phyloP scores from a whole-genome alignment of 2,888 invertebrate genomes.

The Apotomis capreana region DNA sequence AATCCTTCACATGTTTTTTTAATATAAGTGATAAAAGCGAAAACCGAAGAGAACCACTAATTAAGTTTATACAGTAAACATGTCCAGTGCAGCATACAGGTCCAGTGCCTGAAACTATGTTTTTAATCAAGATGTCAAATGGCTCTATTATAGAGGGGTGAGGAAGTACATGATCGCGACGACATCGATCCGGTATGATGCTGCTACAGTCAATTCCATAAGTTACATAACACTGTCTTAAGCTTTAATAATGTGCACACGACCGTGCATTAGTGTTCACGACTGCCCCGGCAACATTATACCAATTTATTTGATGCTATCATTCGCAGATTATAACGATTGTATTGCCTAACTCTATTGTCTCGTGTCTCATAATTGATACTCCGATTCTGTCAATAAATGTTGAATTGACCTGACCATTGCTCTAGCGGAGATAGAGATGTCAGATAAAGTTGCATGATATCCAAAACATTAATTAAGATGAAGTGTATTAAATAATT shows the following conservation, averaged over 20 bases:
- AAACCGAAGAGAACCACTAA: no score
- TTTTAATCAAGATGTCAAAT: no score
- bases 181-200: background rate
- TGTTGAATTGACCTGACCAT: constrained; percentile 19
- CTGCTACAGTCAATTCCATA: constrained; percentile 3
- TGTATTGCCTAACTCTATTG: constrained; percentile 66
- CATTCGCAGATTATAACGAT: constrained; percentile 51
- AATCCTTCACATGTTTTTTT: no score
- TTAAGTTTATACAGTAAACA: no score
- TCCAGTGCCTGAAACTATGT: no score
- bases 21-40: no score
- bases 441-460: background rate
- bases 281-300: constrained; percentile 64
- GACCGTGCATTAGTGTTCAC: constrained; percentile 71
- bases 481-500: background rate
- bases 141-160: no score
- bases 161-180: no score
- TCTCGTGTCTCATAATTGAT: constrained; percentile 57
- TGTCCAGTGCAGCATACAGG: no score
- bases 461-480: no score
- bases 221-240: constrained; percentile 43
- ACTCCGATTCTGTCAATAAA: constrained; percentile 51
- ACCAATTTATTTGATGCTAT: constrained; percentile 67
- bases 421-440: constrained; percentile 8
- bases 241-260: constrained; percentile 68